Evolutionary conservation across 2,113 vertebrate species (phyloP), one percentile per base, ranked within the genome.

Genomic region (Hemibagrus wyckioides): DNA sequence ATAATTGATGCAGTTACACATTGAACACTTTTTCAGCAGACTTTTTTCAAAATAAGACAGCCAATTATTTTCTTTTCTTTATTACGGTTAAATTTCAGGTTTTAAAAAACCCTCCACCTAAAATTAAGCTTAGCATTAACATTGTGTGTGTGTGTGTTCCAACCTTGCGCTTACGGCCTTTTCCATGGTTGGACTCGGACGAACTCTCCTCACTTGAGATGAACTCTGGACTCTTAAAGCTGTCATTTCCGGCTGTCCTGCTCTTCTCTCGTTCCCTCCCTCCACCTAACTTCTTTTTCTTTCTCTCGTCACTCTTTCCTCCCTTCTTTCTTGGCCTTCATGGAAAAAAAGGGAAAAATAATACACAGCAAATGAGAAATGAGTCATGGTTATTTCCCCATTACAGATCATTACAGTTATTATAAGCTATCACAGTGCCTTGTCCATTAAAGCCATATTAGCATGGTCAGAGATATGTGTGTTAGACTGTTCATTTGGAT

Each of bases 151-250:
- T 83, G n/a, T 59, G 4, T 44, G 50, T 33, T 50, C 44, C 11
- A 57, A 89, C 90, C 84, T 90, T 90, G 88, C 81, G 88, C 59
- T 89, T 92, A 89, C 93, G 94, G 90, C 92, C 92, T 67, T 93
- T 95, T 71, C 90, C 94, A 89, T 94, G 95, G 91, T 95, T 96
- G 81, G 96, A 96, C 0, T 92, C 95, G 0, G 96, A 96, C 41
- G 96, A 96, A 89, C 97, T 97, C 89, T 97, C 97, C 0, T 97
- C 96, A 0, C 96, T 97, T 86, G 96, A 96, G 86, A 97, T 96
- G 2, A 97, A 97, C 48, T 97, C 96, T 84, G 95, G 97, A 93
- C 96, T 97, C 91, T 97, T 97, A 91, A 96, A 96, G 90, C 94
- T 96, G 86, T 97, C 96, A 0, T 92, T 94, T 7, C 89, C 87